A percentile compares a stretch with the other conserved stretches of the same genome.
Evolutionary conservation across 2,113 vertebrate genomes (phyloP).

Genomic region (Pterocles burchelli): DNA sequence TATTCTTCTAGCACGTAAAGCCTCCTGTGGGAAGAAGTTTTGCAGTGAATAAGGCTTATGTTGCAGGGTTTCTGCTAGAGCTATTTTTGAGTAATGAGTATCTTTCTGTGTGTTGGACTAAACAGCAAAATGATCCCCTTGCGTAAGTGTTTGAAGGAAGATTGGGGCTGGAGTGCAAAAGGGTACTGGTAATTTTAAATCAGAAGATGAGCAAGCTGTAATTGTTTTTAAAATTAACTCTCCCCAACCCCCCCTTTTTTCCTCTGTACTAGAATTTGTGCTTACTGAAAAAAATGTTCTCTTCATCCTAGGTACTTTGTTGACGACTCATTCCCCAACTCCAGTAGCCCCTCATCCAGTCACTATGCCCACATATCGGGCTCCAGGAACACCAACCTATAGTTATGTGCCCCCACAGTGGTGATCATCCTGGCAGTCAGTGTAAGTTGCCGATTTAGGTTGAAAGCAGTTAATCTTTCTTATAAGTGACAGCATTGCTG

Average conservation of each 20-base stretch:
- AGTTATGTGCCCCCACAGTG: conserved; percentile 97
- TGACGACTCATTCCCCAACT: conserved; percentile 95
- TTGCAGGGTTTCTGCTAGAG: not conserved
- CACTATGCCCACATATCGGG: conserved; percentile 93
- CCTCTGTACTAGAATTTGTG: not conserved
- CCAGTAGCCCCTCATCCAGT: conserved; percentile 90
- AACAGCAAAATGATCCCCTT: not conserved
- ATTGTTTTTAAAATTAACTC: not conserved
- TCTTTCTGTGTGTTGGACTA: not conserved
- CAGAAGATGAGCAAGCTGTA: not conserved
- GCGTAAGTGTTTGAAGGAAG: not conserved
- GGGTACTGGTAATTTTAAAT: not conserved
- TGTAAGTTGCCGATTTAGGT: conserved; percentile 70
- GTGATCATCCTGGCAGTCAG: conserved; percentile 86
- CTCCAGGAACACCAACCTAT: conserved; percentile 94
- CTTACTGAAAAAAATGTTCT: not conserved
- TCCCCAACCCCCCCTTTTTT: fast-evolving
- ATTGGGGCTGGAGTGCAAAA: not conserved
- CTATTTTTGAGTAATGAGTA: not conserved
- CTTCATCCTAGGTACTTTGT: conserved; percentile 82
- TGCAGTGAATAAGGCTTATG: not conserved
- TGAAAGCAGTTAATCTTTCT: not conserved
- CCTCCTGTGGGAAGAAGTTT: not conserved
- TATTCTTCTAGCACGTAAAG: not conserved
- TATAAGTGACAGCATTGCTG: not conserved